Evolutionary conservation across 2,888 invertebrate genomes (phyloP).

Genomic region (Harpalus rufipes): DNA sequence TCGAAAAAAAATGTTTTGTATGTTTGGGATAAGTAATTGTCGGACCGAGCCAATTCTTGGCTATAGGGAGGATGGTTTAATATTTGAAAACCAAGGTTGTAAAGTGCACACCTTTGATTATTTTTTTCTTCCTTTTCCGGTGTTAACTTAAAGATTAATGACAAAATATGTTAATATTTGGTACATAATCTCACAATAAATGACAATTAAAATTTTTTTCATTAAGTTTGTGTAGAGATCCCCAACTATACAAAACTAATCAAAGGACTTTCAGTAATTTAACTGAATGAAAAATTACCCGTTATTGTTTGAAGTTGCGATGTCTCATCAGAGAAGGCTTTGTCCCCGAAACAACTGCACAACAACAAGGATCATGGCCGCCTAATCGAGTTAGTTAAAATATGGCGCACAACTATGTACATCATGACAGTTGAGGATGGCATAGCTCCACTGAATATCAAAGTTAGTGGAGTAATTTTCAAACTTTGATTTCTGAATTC

Average conservation of each 20-base stretch:
- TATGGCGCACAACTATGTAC: constrained; percentile 41
- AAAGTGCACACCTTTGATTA: too few relatives aligned
- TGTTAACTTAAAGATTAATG: too few relatives aligned
- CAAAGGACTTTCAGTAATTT: constrained; percentile 8
- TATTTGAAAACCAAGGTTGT: too few relatives aligned
- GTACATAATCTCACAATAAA: too few relatives aligned
- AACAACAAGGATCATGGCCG: constrained; percentile 29
- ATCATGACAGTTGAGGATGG: constrained; percentile 13
- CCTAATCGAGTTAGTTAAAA: constrained; percentile 57
- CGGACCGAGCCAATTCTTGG: too few relatives aligned
- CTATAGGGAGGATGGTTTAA: too few relatives aligned
- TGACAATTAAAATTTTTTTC: neutral
- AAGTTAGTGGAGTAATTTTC: constrained; percentile 47
- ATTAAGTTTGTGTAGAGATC: neutral
- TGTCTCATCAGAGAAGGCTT: constrained; percentile 7
- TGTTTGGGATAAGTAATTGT: too few relatives aligned
- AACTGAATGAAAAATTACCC: constrained; percentile 21
- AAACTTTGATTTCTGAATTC: constrained; percentile 57
- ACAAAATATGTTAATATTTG: too few relatives aligned
- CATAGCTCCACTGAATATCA: constrained; percentile 32
- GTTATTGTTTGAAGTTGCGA: constrained; percentile 10
- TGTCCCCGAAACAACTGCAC: constrained; percentile 31
- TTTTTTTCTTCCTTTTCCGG: too few relatives aligned
- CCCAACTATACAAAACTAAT: neutral
- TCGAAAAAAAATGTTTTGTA: too few relatives aligned